phyloP scores from a whole-genome alignment of 2,797 vertebrate species.

The Danio aesculapii region DNA sequence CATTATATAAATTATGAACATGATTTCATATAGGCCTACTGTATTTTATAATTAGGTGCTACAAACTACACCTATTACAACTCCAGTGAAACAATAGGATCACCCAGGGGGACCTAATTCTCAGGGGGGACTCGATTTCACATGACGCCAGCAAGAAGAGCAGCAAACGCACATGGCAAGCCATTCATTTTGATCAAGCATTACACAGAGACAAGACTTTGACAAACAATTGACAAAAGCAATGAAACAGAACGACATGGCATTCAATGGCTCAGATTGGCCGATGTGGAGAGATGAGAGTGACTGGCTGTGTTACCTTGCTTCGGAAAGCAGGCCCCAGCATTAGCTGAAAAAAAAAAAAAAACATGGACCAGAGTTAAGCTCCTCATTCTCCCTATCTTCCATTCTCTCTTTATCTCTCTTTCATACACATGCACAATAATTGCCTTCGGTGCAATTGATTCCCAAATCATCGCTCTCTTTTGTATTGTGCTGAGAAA shows the following conservation, averaged over 20 bases:
- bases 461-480: constrained; percentile 32
- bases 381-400: constrained; percentile 70
- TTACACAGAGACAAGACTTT: constrained; percentile 48
- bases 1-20: no score
- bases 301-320: constrained; percentile 79
- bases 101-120: no score
- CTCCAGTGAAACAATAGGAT: no score
- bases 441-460: constrained; percentile 34
- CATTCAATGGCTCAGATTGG: constrained; percentile 33
- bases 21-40: no score
- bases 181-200: constrained; percentile 40
- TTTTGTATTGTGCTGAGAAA: constrained; percentile 30
- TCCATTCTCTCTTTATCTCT: constrained; percentile 14
- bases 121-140: no score
- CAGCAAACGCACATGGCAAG: constrained; percentile 47
- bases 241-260: constrained; percentile 48
- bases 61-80: no score
- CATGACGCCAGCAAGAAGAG: not conserved
- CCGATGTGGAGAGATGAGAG: constrained; percentile 55
- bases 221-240: constrained; percentile 47
- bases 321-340: constrained; percentile 82
- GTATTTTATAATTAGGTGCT: no score
- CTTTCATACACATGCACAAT: constrained; percentile 16
- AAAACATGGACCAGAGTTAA: constrained; percentile 81
- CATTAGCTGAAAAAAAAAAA: constrained; percentile 79